Base-by-base conservation (phyloP, 2,113 vertebrate genomes). In the Willisornis vidua region DNA sequence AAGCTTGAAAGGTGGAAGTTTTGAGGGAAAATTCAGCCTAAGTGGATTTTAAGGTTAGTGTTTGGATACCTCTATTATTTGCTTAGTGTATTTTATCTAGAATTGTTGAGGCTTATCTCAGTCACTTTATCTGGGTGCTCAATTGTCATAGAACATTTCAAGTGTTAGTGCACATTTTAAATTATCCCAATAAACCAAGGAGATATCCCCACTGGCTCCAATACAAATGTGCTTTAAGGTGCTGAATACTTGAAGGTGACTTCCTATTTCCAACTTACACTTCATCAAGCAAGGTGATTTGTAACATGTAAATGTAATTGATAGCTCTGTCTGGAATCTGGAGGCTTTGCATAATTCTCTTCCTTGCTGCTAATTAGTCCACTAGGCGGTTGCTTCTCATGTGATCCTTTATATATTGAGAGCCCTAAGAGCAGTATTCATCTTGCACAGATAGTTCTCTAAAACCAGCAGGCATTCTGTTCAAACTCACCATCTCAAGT, bases 21-120 rank as follows among this genome's bases (percentile, higher is more conserved):
- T n/a, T 1, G 3, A 45, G 41, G 80, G 84, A 86, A 90, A 84
- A 84, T 66, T 86, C 37, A 58, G 8, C 45, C 46, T 6, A 80
- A 70, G 67, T 83, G 46, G n/a, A 84, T 77, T 77, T 84, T 80
- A 83, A 77, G 23, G 72, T 70, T 94, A 62, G 55, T 43, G n/a
- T 92, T 92, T 86, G 54, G 22, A 66, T 73, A 49, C n/a, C 24
- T 93, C 49, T 80, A 14, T 74, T 94, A 90, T 68, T 90, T 86
- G 58, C 59, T 68, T 83, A 23, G 46, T 12, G 2, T 73, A 89
- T 92, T 75, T 89, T 94, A 74, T 62, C 72, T 92, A 37, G 65
- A 92, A 77, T 86, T 90, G 76, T 80, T 72, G 74, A 74, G 59
- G 55, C 89, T 94, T 76, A 89, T 88, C 76, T 92, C 17, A 10